These are phyloP conservation scores for Vespertilio murinus DNA, from an alignment of 2,797 vertebrate genomes.

Conservation along the genomic window DNA sequence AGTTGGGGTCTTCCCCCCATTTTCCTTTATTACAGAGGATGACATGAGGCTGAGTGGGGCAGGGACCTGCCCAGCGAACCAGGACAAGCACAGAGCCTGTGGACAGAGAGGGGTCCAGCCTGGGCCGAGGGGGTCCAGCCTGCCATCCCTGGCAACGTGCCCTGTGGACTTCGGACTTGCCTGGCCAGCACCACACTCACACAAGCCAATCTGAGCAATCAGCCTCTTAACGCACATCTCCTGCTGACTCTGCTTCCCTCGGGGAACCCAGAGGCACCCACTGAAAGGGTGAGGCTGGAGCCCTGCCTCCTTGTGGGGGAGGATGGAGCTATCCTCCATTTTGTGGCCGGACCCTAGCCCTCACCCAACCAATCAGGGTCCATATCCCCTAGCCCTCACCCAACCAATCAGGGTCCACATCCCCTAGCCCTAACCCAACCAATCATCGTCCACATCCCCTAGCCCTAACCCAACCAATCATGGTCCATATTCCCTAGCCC, in stretches of 20 bases:
- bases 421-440: too few species aligned
- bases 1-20: not conserved
- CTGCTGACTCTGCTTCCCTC: not conserved
- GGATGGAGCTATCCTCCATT: too few species aligned
- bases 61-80: not conserved
- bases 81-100: not conserved
- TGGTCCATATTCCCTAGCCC: too few species aligned
- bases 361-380: too few species aligned
- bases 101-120: not conserved
- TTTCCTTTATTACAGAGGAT: not conserved
- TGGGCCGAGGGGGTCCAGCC: rapidly evolving
- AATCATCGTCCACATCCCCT: too few species aligned
- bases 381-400: too few species aligned
- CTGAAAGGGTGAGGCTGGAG: too few species aligned
- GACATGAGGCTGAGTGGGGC: not conserved
- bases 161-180: not conserved
- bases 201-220: not conserved
- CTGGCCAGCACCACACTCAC: rapidly evolving
- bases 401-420: too few species aligned
- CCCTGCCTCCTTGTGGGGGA: too few species aligned
- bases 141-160: too few species aligned
- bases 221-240: not conserved
- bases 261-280: rapidly evolving
- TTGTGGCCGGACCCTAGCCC: too few species aligned
- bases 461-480: too few species aligned